Evolutionary conservation across 1,140 invertebrate genomes (phyloP).

Genomic region (Parapsyche elsis): DNA sequence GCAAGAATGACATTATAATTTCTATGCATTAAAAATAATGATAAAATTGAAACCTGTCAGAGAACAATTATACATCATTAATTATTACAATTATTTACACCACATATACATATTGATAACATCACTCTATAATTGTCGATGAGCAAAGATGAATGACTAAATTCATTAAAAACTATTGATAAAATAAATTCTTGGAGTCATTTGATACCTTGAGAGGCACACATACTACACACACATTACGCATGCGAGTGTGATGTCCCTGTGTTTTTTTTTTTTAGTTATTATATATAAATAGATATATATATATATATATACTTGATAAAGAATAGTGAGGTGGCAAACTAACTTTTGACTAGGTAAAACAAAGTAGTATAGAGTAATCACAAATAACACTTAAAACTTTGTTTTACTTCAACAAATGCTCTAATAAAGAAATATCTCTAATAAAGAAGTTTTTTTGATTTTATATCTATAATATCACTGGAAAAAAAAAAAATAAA

Average conservation of each 20-base stretch:
- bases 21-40: slow-evolving; percentile 14
- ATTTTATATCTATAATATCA: slow-evolving; percentile 56
- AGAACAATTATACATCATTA: slow-evolving; percentile 9
- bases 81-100: slow-evolving; percentile 46
- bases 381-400: slow-evolving; percentile 54
- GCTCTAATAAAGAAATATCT: slow-evolving; percentile 54
- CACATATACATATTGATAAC: slow-evolving; percentile 53
- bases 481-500: slow-evolving; percentile 57
- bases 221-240: slow-evolving; percentile 25
- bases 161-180: slow-evolving; percentile 52
- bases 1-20: slow-evolving; percentile 49
- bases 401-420: slow-evolving; percentile 54
- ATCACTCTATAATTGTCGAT: slow-evolving; percentile 54
- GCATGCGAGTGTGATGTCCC: slow-evolving; percentile 4
- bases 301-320: slow-evolving; percentile 50
- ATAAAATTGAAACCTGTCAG: slow-evolving; percentile 34
- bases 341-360: slow-evolving; percentile 53
- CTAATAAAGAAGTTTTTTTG: slow-evolving; percentile 51
- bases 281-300: slow-evolving; percentile 7
- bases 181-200: slow-evolving; percentile 56
- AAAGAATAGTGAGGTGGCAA: slow-evolving; percentile 38
- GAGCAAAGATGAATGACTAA: slow-evolving; percentile 55
- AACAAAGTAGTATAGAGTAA: slow-evolving; percentile 54
- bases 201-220: slow-evolving; percentile 54
- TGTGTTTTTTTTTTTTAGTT: neutral